Evolutionary conservation across 2,888 invertebrate genomes (phyloP).

Genomic region (Trissoscelio sp.): DNA sequence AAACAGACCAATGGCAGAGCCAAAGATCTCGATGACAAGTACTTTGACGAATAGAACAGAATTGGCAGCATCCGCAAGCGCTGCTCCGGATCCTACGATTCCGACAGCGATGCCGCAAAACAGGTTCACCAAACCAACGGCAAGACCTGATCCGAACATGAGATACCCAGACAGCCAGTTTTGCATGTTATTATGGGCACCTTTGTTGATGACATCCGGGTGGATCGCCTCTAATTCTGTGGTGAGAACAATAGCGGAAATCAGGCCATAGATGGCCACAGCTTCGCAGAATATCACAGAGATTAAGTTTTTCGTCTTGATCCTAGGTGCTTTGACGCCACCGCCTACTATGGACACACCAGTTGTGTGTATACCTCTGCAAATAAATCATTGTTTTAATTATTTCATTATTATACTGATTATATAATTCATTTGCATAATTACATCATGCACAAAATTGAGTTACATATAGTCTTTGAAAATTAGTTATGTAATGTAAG

Average conservation of each 20-base stretch:
- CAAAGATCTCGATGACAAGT: constrained; percentile 99
- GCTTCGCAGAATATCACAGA: constrained; percentile 99
- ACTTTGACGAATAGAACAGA: constrained; percentile 98
- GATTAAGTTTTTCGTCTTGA: constrained; percentile 99
- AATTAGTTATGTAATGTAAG: too few species aligned
- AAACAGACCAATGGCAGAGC: constrained; percentile 99
- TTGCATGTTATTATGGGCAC: constrained; percentile 84
- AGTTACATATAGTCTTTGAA: too few species aligned
- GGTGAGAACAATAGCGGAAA: constrained; percentile 98
- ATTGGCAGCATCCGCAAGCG: constrained; percentile 98
- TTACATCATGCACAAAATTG: too few species aligned
- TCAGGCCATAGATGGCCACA: constrained; percentile 99
- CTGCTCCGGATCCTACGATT: constrained; percentile 99
- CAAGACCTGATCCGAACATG: constrained; percentile 98
- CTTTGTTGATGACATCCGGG: constrained; percentile 1
- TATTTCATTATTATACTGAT: too few species aligned
- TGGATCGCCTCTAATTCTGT: constrained; percentile 88
- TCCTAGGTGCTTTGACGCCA: constrained; percentile 98
- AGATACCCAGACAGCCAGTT: constrained; percentile 95
- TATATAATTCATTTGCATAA: too few species aligned
- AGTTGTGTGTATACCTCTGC: constrained; percentile 97
- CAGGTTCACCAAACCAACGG: constrained; percentile 97
- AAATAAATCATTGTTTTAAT: too few species aligned
- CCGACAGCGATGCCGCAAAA: constrained; percentile 98
- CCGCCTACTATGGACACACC: constrained; percentile 98